phyloP scores from a whole-genome alignment of 2,113 vertebrate genomes.

The Ciconia boyciana region DNA sequence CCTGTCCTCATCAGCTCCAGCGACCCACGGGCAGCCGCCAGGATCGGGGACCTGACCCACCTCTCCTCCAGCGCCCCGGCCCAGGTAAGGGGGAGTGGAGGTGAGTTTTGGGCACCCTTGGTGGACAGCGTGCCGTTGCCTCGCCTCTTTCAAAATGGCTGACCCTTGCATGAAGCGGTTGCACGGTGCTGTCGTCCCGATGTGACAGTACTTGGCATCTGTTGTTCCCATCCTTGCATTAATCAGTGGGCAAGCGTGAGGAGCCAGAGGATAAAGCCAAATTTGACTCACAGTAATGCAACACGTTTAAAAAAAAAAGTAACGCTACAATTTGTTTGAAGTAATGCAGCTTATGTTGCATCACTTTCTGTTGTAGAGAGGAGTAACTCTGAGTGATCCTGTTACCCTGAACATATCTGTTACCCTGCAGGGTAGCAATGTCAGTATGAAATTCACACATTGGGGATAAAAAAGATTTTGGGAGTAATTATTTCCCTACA shows the following conservation, averaged over 20 bases:
- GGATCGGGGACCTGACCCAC: slow-evolving; percentile 84
- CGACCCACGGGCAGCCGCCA: slow-evolving; percentile 89
- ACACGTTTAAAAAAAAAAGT: background rate
- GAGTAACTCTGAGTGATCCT: background rate
- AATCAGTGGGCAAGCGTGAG: accelerated
- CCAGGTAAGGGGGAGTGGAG: slow-evolving; percentile 69
- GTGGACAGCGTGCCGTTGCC: accelerated
- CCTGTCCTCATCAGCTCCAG: slow-evolving; percentile 97
- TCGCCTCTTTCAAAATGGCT: background rate
- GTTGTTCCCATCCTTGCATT: background rate
- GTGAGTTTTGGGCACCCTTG: background rate
- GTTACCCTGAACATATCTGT: background rate
- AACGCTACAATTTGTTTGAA: background rate
- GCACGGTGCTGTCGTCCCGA: accelerated
- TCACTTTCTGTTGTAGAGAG: background rate
- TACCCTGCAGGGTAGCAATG: background rate
- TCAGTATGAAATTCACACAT: background rate
- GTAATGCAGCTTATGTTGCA: background rate
- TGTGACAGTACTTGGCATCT: background rate
- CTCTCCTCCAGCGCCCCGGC: slow-evolving; percentile 81
- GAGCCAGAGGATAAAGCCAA: background rate
- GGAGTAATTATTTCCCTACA: background rate
- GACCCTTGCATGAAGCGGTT: accelerated
- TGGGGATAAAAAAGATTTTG: background rate
- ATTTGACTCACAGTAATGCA: background rate